A percentile compares a stretch with the other conserved stretches of the same genome.
Conservation (phyloP, 2,113 vertebrate genomes). For the Ictalurus punctatus region DNA sequence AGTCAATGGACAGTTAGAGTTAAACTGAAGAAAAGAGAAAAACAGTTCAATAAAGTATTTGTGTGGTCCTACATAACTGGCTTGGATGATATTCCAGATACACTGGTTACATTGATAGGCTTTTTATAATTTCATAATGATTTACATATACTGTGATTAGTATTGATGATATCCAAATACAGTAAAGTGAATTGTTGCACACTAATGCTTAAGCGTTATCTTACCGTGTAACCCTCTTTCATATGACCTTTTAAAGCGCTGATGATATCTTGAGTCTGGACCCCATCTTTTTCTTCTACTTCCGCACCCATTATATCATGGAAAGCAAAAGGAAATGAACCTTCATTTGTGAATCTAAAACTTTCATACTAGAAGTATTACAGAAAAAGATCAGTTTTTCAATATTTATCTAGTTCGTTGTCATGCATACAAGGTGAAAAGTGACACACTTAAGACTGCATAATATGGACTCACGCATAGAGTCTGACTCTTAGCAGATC, state of each 20-base stretch:
- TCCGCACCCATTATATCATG: constrained; percentile 48
- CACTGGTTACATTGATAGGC: not conserved
- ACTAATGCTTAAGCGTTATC: not conserved
- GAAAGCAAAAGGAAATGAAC: constrained; percentile 30
- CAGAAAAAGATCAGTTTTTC: not conserved
- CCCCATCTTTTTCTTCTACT: not conserved
- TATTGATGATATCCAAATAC: not conserved
- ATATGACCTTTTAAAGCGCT: constrained; percentile 41
- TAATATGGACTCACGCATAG: not conserved
- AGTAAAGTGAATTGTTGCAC: not conserved
- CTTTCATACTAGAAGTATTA: constrained; percentile 31
- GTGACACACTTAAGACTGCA: not conserved
- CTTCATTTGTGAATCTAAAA: not conserved
- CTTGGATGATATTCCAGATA: not conserved
- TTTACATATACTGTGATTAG: too few species aligned
- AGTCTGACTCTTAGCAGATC: constrained; percentile 10
- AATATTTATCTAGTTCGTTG: not conserved
- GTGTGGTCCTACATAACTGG: not conserved
- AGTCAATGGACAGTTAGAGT: not conserved
- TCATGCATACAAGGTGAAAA: not conserved
- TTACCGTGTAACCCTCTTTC: constrained; percentile 37
- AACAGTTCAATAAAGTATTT: too few species aligned
- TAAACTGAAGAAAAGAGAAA: constrained; percentile 18
- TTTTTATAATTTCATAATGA: too few species aligned
- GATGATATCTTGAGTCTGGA: constrained; percentile 39